Evolutionary conservation across 2,888 invertebrate genomes (phyloP).

Genomic region (Nephrotoma guestfalica): DNA sequence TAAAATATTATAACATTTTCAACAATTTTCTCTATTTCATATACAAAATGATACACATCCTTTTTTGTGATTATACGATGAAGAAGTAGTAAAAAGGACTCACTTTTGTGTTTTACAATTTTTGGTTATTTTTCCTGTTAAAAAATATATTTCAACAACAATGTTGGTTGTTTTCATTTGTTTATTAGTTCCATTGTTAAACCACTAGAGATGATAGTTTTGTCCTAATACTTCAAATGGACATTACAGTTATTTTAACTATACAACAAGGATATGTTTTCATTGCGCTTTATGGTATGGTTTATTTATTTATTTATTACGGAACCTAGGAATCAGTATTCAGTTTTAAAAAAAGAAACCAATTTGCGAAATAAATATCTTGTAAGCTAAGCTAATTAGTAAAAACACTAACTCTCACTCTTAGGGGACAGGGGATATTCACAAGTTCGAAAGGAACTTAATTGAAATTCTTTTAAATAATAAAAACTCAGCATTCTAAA

Average conservation of each 20-base stretch:
- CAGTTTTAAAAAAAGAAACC: too few species aligned
- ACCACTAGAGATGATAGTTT: not conserved
- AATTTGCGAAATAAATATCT: too few species aligned
- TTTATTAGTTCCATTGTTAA: constrained; percentile 1
- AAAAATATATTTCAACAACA: not conserved
- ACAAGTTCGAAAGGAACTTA: too few species aligned
- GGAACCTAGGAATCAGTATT: too few species aligned
- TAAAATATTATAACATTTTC: not conserved
- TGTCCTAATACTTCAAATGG: not conserved
- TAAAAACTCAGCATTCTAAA: too few species aligned
- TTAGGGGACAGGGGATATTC: too few species aligned
- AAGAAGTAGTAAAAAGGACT: not conserved
- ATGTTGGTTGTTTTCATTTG: not conserved
- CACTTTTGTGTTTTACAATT: not conserved
- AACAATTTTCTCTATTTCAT: not conserved
- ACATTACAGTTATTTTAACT: not conserved
- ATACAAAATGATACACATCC: not conserved
- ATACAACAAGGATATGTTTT: not conserved
- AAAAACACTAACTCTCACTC: too few species aligned
- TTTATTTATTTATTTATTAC: not conserved
- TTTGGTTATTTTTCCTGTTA: not conserved
- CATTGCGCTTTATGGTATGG: not conserved
- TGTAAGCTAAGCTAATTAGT: too few species aligned
- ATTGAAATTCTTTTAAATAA: too few species aligned
- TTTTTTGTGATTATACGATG: not conserved